Base-by-base conservation (phyloP, 2,797 vertebrate genomes). In the Heterohyrax brucei region DNA sequence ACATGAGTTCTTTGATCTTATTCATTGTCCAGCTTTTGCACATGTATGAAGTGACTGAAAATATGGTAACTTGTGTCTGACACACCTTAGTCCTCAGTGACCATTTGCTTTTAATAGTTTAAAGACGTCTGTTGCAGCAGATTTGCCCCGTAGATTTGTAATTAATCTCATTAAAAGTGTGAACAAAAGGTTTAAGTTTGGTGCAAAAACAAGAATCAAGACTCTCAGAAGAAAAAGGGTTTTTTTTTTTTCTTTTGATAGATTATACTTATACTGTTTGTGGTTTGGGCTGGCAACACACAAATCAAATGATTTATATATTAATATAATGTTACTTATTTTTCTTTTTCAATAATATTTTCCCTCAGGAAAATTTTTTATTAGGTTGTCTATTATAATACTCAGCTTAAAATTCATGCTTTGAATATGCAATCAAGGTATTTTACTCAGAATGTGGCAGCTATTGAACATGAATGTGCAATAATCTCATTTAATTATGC, bases 381-480 rank as follows among this genome's bases (percentile, higher is more conserved):
- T 87, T 77, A 86, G 81, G 18, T 92, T 79, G 24, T 85, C 56
- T 30, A 3, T 78, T 96, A 46, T 26, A 89, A 82, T 8, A 64
- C 12, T 80, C 76, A 94, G 30, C 30, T 91, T 94, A 89, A 87
- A 96, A 96, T 94, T 93, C 87, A 89, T 53, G 64, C 46, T 66
- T 93, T 28, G 30, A 94, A 87, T 93, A 82, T 77, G 39, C 73
- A 95, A 79, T 93, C 92, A 96, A 78, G 87, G 48, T 89, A 83
- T 66, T 93, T 93, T 89, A 70, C 24, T 72, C 48, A 89, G 72
- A 93, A 82, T 10, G 59, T 77, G 56, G 59, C 44, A 93, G 46
- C 48, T 61, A 84, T 22, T 80, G 68, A 75, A 53, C 16, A 75
- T 30, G n/a, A 93, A 70, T 79, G 78, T 77, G 30, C 33, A 89